Base-by-base conservation (phyloP, 2,797 vertebrate species). In the Chaunax sp. region DNA sequence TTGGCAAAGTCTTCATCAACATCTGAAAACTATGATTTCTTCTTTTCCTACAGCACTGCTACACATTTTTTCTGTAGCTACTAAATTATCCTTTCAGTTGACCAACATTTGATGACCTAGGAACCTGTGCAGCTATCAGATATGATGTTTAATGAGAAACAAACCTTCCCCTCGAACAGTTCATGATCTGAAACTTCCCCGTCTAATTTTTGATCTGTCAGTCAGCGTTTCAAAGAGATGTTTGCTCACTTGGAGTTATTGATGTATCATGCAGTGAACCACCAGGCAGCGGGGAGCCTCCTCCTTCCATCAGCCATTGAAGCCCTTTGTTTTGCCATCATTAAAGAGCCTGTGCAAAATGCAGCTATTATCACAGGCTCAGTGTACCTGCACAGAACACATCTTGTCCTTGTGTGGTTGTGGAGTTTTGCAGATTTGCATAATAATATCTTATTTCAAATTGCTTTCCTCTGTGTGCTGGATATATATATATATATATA, bases 361-460 rank as follows among this genome's bases (percentile, higher is more conserved):
- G 43, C 62, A 38, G 10, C 45, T 16, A 59, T 61, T n/a, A 76
- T 52, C 18, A 57, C 1, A 10, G 20, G 28, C 9, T 41, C 28
- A 37, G 59, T 28, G 25, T 13, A 59, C 65, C 10, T 18, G 28
- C 52, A 55, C 45, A 49, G 37, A 53, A 45, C 33, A 56, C 55
- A 47, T 75, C 22, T 50, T 54, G 33, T 63, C 25, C 67, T 47
- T 37, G 6, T 54, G 54, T 13, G 44, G 35, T 23, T 25, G 23
- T 40, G 59, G 51, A 64, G 40, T 82, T 82, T 70, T 57, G 22
- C 19, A 41, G 16, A 77, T 76, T 69, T 80, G 62, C 80, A 77
- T 80, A 64, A 56, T 64, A 65, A 74, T 65, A 41, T 52, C 18
- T 40, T 14, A 8, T 46, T 76, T 81, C 18, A 64, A 64, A 69